Conservation (phyloP, 2,797 vertebrate species). For the Simalia tracyae region DNA sequence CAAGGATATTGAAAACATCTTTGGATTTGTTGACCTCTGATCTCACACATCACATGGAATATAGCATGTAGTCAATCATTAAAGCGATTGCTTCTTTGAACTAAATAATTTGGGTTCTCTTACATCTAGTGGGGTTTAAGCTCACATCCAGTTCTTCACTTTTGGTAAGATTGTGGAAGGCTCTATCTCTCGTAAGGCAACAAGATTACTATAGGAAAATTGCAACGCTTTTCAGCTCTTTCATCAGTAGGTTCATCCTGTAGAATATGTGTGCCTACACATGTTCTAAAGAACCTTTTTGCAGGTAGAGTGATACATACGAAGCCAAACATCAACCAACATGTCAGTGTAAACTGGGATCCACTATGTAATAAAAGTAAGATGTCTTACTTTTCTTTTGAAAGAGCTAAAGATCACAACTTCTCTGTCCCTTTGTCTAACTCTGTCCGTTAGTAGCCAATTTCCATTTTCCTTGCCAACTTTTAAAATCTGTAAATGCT, state of each 20-base stretch:
- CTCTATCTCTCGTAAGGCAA: not conserved
- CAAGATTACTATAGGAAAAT: not conserved
- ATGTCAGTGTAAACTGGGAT: too few species aligned
- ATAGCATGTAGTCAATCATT: not conserved
- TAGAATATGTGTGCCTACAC: not conserved
- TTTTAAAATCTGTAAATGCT: not conserved
- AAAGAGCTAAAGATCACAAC: not conserved
- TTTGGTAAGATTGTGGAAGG: not conserved
- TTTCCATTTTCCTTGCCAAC: not conserved
- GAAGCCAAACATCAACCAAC: too few species aligned
- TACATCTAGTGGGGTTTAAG: too few species aligned
- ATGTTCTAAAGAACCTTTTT: not conserved
- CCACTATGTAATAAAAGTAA: not conserved
- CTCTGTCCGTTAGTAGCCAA: not conserved
- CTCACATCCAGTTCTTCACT: not conserved
- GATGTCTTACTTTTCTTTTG: not conserved
- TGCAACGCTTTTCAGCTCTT: not conserved
- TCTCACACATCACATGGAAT: not conserved
- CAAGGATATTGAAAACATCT: conserved; percentile 24
- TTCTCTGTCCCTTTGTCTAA: not conserved
- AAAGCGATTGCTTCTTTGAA: not conserved
- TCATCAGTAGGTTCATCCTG: not conserved
- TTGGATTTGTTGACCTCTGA: conserved; percentile 2
- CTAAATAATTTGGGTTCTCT: not conserved
- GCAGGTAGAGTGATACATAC: not conserved